Conservation (phyloP, 2,888 invertebrate genomes). For the Drosophila austrosaltans region DNA sequence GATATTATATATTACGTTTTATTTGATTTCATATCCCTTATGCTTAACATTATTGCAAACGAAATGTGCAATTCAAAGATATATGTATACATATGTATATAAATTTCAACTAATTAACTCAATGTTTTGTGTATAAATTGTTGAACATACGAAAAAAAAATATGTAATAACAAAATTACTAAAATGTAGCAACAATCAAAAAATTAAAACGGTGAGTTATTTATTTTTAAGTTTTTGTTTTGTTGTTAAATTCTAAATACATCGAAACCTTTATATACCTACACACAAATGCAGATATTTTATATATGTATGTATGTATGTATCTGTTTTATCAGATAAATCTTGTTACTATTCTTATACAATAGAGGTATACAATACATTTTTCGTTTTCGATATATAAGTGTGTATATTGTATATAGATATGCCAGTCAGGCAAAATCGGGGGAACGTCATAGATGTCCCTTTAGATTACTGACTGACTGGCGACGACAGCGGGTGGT, state of each 20-base stretch:
- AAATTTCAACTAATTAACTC: constrained; percentile 54
- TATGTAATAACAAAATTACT: constrained; percentile 34
- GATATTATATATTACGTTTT: constrained; percentile 24
- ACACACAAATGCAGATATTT: constrained; percentile 2
- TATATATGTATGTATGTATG: constrained; percentile 17
- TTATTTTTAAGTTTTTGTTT: constrained; percentile 29
- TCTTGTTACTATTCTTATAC: constrained; percentile 24
- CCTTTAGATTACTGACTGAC: neutral
- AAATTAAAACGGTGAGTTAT: constrained; percentile 26
- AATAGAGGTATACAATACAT: constrained; percentile 41
- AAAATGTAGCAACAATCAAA: constrained; percentile 12
- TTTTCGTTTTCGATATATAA: neutral
- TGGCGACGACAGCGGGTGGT: constrained; percentile 5
- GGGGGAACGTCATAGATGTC: constrained; percentile 14
- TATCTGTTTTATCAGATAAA: constrained; percentile 20
- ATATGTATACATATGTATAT: constrained; percentile 30
- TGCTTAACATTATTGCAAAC: constrained; percentile 37
- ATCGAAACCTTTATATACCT: constrained; percentile 31
- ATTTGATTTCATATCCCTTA: constrained; percentile 48
- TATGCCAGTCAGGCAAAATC: constrained; percentile 9
- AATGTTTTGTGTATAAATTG: constrained; percentile 32
- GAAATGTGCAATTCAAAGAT: constrained; percentile 28
- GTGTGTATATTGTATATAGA: constrained; percentile 9
- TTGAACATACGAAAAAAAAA: constrained; percentile 27
- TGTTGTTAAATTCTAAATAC: constrained; percentile 17